A percentile compares a stretch with the other conserved stretches of the same genome.
These are phyloP conservation scores for Allygus modestus DNA, from an alignment of 2,888 invertebrate genomes.

Conservation along the genomic window DNA sequence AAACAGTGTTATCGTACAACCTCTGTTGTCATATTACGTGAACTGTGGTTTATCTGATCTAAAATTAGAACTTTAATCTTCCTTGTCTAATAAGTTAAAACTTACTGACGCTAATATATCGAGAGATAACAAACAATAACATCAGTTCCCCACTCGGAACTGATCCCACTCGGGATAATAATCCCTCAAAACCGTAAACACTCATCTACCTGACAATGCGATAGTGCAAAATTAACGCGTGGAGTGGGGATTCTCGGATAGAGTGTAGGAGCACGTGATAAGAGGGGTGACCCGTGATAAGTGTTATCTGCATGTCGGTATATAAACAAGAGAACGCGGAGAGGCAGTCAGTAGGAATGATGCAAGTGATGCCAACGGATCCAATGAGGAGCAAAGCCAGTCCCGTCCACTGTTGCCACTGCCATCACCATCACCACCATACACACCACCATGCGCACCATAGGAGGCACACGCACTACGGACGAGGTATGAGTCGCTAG, in stretches of 20 bases:
- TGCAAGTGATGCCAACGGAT: constrained; percentile 50
- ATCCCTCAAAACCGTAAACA: constrained; percentile 5
- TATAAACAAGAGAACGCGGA: neutral
- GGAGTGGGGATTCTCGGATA: neutral
- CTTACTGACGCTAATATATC: neutral
- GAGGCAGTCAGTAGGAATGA: constrained; percentile 32
- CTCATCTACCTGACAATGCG: constrained; percentile 16
- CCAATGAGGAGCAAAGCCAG: constrained; percentile 50
- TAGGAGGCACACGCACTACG: constrained; percentile 17
- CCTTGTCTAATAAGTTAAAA: neutral
- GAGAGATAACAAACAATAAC: neutral
- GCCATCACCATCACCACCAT: constrained; percentile 53
- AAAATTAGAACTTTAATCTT: neutral
- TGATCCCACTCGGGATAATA: neutral
- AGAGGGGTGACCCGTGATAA: constrained; percentile 35
- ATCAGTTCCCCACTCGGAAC: neutral
- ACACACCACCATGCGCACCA: constrained; percentile 24
- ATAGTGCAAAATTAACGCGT: neutral
- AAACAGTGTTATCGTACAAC: no score
- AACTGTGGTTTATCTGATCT: no score
- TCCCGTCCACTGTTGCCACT: constrained; percentile 55
- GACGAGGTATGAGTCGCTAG: constrained; percentile 55
- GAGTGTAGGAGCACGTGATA: constrained; percentile 20
- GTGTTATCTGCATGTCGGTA: constrained; percentile 24
- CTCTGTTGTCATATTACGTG: no score